phyloP scores from a whole-genome alignment of 2,797 vertebrate species.

The Hydrocynus forskahlii region DNA sequence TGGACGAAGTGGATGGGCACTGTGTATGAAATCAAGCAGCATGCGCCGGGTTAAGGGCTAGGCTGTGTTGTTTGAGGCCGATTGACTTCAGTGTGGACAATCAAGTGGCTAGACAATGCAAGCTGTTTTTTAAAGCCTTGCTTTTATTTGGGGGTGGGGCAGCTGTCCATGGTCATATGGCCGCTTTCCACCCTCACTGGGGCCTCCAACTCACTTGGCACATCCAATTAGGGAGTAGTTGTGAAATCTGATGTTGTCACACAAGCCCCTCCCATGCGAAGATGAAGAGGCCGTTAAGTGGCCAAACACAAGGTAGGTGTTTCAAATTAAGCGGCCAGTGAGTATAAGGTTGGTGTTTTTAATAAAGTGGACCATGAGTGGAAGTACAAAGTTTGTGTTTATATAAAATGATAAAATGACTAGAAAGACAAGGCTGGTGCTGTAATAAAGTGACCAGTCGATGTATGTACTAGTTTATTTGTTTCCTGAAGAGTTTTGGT shows the following conservation, averaged over 20 bases:
- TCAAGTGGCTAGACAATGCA: not conserved
- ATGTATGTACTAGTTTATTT: not conserved
- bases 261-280: not conserved
- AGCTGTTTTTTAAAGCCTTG: not conserved
- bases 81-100: not conserved
- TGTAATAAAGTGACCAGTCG: not conserved
- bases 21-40: not conserved
- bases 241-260: not conserved
- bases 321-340: too few species aligned
- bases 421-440: not conserved
- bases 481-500: not conserved
- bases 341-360: too few species aligned
- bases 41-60: too few species aligned
- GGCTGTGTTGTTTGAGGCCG: too few species aligned
- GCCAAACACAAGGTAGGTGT: too few species aligned
- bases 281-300: too few species aligned
- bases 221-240: not conserved
- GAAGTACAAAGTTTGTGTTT: not conserved
- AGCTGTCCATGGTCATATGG: not conserved
- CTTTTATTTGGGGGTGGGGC: not conserved
- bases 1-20: not conserved
- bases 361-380: not conserved
- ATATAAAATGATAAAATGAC: not conserved
- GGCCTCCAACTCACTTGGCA: not conserved
- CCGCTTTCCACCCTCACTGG: not conserved